These are phyloP conservation scores for Rallus crepitans DNA, from an alignment of 2,797 vertebrate genomes.

Conservation along the genomic window DNA sequence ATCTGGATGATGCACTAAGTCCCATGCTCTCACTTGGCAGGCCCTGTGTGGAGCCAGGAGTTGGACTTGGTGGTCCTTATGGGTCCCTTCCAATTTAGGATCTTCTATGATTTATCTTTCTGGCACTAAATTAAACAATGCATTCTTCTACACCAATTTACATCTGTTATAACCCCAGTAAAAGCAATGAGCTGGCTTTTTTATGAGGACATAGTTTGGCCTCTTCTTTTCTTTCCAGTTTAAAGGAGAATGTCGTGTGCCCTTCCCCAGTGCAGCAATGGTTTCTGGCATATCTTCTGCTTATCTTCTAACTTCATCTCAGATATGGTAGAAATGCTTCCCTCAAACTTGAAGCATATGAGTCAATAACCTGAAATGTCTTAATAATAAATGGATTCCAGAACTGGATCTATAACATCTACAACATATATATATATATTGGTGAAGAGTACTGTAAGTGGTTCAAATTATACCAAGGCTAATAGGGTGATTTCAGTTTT, in stretches of 20 bases:
- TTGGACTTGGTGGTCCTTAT: too few species aligned
- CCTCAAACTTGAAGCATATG: not conserved
- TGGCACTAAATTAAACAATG: not conserved
- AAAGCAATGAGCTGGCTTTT: not conserved
- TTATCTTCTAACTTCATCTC: not conserved
- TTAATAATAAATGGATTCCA: not conserved
- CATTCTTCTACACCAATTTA: not conserved
- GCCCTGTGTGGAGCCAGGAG: too few species aligned
- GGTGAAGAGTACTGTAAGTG: not conserved
- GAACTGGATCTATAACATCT: constrained; percentile 5
- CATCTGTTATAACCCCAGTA: not conserved
- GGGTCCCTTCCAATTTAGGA: too few species aligned
- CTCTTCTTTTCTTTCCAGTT: not conserved
- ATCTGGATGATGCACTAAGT: too few species aligned
- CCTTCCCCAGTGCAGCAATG: not conserved
- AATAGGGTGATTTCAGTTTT: not conserved
- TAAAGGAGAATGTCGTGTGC: not conserved
- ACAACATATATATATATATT: not conserved
- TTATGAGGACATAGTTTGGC: not conserved
- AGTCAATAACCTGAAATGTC: not conserved
- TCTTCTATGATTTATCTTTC: not conserved
- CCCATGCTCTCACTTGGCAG: too few species aligned
- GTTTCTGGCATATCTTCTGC: not conserved
- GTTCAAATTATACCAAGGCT: constrained; percentile 36
- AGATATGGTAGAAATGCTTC: not conserved